A percentile compares a stretch with the other conserved stretches of the same genome.
Evolutionary conservation across 2,797 vertebrate species (phyloP).

Genomic region (Chromobotia macracanthus): DNA sequence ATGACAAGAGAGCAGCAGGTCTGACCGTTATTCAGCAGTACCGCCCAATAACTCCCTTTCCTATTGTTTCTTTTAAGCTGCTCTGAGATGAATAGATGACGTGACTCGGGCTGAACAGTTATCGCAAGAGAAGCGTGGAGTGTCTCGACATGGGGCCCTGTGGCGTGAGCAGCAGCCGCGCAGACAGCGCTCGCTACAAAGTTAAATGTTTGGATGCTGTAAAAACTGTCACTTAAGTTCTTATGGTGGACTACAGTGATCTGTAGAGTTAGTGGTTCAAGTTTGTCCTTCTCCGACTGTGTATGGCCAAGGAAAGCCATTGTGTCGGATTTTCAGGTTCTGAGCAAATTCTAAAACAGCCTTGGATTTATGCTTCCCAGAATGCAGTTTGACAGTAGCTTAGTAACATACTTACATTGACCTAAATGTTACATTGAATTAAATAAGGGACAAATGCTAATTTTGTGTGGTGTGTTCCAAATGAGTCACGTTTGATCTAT

Average conservation of each 20-base stretch:
- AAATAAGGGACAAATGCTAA: no score
- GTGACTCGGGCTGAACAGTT: conserved; percentile 8
- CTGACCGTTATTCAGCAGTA: not conserved
- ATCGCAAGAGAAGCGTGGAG: not conserved
- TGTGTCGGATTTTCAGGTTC: not conserved
- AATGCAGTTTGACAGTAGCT: not conserved
- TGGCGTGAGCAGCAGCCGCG: conserved; percentile 41
- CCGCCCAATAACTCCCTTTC: no score
- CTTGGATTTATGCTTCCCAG: no score
- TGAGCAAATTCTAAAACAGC: not conserved
- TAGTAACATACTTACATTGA: not conserved
- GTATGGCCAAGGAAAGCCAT: not conserved
- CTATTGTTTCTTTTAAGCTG: conserved; percentile 15
- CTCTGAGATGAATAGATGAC: conserved; percentile 11
- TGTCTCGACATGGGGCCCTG: not conserved
- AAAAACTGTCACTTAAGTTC: conserved; percentile 63
- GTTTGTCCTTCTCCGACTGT: not conserved
- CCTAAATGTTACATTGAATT: no score
- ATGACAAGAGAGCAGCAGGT: conserved; percentile 13
- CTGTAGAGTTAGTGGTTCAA: conserved; percentile 26
- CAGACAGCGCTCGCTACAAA: conserved; percentile 21
- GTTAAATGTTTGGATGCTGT: conserved; percentile 56
- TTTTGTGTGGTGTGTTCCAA: no score
- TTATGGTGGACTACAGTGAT: conserved; percentile 53
- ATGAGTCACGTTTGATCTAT: no score